Conservation (phyloP, 2,888 invertebrate species). For the Megamerina dolium region DNA sequence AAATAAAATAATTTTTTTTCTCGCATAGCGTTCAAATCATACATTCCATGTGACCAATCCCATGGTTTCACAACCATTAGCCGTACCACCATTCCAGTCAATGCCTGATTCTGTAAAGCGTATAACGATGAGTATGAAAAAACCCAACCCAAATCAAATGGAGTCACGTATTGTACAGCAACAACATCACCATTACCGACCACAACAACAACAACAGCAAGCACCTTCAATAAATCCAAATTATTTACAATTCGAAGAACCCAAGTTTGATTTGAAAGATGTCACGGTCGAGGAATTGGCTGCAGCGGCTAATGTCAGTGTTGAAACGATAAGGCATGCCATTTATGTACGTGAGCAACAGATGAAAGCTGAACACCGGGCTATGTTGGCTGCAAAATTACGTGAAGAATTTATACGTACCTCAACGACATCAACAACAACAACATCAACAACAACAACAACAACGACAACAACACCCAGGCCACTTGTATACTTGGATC, state of each 20-base stretch:
- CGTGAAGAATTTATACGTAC: slow-evolving; percentile 48
- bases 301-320: slow-evolving; percentile 70
- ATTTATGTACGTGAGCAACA: slow-evolving; percentile 67
- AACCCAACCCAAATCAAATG: neutral
- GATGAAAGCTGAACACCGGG: slow-evolving; percentile 55
- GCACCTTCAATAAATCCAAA: slow-evolving; percentile 36
- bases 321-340: slow-evolving; percentile 71
- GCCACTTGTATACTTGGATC: slow-evolving; percentile 39
- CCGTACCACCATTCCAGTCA: slow-evolving; percentile 52
- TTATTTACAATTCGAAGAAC: slow-evolving; percentile 42
- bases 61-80: slow-evolving; percentile 30
- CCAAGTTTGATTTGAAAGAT: slow-evolving; percentile 40
- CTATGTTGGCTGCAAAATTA: slow-evolving; percentile 35
- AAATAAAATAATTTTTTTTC: too few species aligned
- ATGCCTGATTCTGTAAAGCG: slow-evolving; percentile 53
- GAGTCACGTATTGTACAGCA: neutral
- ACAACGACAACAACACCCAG: slow-evolving; percentile 23
- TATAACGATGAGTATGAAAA: too few species aligned
- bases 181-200: neutral
- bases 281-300: slow-evolving; percentile 54
- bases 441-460: slow-evolving; percentile 46
- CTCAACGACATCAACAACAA: slow-evolving; percentile 50
- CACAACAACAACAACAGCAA: neutral
- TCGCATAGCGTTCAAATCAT: slow-evolving; percentile 32
- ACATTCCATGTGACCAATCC: slow-evolving; percentile 41